Evolutionary conservation across 2,113 vertebrate genomes (phyloP), one percentile per base, ranked within the genome.

Genomic region (Polypterus senegalus): DNA sequence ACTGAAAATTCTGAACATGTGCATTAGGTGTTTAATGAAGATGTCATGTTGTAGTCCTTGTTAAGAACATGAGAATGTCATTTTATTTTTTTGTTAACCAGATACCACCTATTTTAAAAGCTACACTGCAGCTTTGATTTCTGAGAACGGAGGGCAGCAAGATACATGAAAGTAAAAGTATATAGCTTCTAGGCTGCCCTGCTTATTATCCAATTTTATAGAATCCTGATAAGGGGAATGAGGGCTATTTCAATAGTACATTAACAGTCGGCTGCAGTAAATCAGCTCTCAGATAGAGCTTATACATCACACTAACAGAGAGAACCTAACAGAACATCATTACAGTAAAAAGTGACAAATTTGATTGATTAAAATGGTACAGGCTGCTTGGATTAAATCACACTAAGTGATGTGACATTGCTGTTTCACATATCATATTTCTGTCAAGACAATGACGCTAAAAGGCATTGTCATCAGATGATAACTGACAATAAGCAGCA

Each of bases 321-420:
- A 71, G 82, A 89, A 88, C 82, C 83, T 83, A 88, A 87, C 86
- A 88, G 81, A 83, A 88, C 86, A 87, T 93, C 90, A 91, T 94
- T 93, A 91, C 80, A 85, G 82, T 83, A 86, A 87, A 87, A 88
- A 87, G 84, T 62, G 87, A 94, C 89, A 86, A 77, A 82, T 88
- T 86, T 96, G 93, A 97, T 97, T 91, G 92, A 97, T 96, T 97
- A 93, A 97, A 95, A 92, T 91, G 81, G 89, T 80, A 68, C 80
- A 70, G 84, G 85, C 77, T 83, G 83, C 84, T 88, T 83, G 79
- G 86, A 82, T 89, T 97, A 97, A 94, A 97, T 97, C 91, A 94
- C 67, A 65, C 77, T 92, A 92, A 95, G 83, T 91, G 90, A 95
- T 96, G 85, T 91, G 92, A 93, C 91, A 92, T 88, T 89, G 85